A percentile compares a stretch with the other conserved stretches of the same genome.
Evolutionary conservation across 2,113 vertebrate genomes (phyloP).

Genomic region (Otocyon megalotis): DNA sequence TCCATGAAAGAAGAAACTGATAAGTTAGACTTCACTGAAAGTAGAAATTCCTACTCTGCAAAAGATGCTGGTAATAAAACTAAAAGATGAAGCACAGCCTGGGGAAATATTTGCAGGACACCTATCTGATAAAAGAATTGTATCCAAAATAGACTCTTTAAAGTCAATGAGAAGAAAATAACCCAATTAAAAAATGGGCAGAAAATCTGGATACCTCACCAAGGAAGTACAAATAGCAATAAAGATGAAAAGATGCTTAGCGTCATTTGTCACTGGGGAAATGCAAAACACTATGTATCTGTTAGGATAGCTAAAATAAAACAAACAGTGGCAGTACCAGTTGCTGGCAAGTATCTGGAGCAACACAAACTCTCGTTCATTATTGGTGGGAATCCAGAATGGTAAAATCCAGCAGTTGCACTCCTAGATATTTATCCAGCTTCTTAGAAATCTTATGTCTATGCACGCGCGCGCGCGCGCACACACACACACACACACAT

Average conservation of each 20-base stretch:
- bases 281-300: background rate
- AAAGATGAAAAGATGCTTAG: background rate
- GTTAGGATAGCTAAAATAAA: background rate
- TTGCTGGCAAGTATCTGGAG: background rate
- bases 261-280: background rate
- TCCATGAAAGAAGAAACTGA: background rate
- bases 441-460: background rate
- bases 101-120: background rate
- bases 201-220: background rate
- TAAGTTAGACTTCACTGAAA: conserved; percentile 21
- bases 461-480: too few relatives aligned
- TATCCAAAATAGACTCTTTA: conserved; percentile 8
- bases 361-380: background rate
- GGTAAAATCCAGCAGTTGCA: background rate
- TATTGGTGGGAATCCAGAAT: background rate
- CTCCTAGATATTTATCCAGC: background rate
- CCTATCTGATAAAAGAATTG: background rate
- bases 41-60: background rate
- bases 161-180: background rate
- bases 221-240: background rate
- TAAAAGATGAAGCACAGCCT: background rate
- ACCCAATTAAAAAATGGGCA: background rate
- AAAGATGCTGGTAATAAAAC: conserved; percentile 15
- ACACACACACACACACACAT: background rate
- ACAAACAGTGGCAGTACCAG: background rate